Evolutionary conservation across 1,140 invertebrate genomes (phyloP), one percentile per base, ranked within the genome.

Genomic region (Papilio machaon): DNA sequence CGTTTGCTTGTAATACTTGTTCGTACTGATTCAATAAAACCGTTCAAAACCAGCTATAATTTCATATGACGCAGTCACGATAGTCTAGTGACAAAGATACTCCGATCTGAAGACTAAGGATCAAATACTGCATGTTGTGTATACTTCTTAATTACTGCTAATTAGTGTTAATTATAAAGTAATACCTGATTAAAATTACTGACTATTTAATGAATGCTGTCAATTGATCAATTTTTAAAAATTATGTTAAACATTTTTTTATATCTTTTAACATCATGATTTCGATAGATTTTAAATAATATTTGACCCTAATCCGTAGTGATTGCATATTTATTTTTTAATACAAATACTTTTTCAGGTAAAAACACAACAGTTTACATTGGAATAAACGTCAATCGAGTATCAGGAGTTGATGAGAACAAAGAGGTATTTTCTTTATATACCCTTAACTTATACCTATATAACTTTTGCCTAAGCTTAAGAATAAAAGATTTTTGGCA

Each of bases 341-440:
- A 67, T 88, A 90, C 64, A 54, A 38, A 79, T 75, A 35, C 81
- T 89, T 83, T 94, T 94, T 83, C 94, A 95, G 95, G 91, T 86
- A 95, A 95, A 89, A 94, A 95, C 83, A 96, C 95, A 46, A 95
- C 95, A 77, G 95, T 96, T 30, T 95, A 95, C 73, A 95, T 96
- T 85, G 95, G 95, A 67, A 89, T 96, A 64, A 95, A 95, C 89
- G 95, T 96, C 80, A 96, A 95, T 80, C 87, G 95, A 80, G 95
- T 96, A 46, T 96, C 95, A 49, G 95, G 95, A 81, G 95, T 96
- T 5, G 95, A 96, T 88, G 95, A 96, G 83, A 96, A 95, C 85
- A 95, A 95, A 93, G 95, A 96, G 95, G 95, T 96, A 92, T 85
- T 74, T 75, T 47, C 81, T 70, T 77, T 58, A 70, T 43, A 58